Evolutionary conservation across 2,888 invertebrate species (phyloP), one percentile per base, ranked within the genome.

Genomic region (Dicyrtoma fusca): DNA sequence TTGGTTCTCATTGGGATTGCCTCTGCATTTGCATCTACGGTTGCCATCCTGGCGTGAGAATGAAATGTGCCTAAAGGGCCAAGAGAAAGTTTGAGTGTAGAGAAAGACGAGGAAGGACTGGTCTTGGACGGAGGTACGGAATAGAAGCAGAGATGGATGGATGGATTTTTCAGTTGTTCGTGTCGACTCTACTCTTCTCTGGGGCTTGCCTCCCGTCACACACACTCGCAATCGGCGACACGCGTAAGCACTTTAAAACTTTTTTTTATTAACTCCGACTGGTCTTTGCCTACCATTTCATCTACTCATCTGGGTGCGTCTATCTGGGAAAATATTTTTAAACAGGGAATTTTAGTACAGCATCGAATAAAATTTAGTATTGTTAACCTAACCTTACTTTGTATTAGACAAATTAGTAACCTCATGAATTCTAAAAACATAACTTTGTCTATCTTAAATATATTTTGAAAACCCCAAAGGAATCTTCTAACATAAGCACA

Each of bases 161-260:
- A 76, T 75, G 77, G 75, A 76, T 79, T 74, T 75, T 75, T 72
- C 73, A 72, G 73, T 69, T 45, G 14, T 21, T 69, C 69, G 44
- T 61, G 57, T 45, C 69, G 69, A 76, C 76, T 53, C 51, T 78
- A 53, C 73, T 79, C 75, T 73, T 73, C 75, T 77, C 75, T 47
- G 73, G 73, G 51, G 75, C 64, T 61, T 71, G 73, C 26, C 73
- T 77, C 61, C 77, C 77, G 49, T 73, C 77, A 68, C 74, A 75
- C 64, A 76, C 77, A 23, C 69, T 71, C 59, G 76, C 77, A 66
- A 77, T 79, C 65, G 77, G 77, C 59, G 79, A 79, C 77, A 79
- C 79, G 75, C 79, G 79, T 79, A 79, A 79, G 79, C 76, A 78
- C 76, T 77, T 76, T 75, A 75, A 76, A 74, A 76, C 76, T 74